phyloP scores from a whole-genome alignment of 2,888 invertebrate species.

The Acronicta leporina region DNA sequence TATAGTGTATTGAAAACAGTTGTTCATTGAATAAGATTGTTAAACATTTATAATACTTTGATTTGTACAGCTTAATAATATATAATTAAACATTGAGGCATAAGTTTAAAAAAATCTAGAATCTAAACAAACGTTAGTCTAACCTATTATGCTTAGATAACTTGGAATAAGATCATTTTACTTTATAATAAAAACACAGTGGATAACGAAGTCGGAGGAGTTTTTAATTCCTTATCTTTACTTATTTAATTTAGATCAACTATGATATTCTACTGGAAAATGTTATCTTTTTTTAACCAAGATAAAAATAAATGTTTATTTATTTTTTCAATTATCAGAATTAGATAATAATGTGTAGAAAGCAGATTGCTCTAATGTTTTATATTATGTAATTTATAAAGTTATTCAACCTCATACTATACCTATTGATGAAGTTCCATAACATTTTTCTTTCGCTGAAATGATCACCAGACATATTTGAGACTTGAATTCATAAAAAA shows the following conservation, averaged over 20 bases:
- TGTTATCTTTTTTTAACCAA: not conserved
- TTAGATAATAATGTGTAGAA: not conserved
- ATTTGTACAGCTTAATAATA: too few species aligned
- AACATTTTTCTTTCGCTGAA: conserved; percentile 86
- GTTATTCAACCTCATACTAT: conserved; percentile 58
- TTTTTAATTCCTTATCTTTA: not conserved
- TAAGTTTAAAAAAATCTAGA: not conserved
- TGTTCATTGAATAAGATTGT: too few species aligned
- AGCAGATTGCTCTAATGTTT: not conserved
- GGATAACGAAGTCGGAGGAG: too few species aligned
- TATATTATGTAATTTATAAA: conserved; percentile 2
- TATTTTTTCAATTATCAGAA: not conserved
- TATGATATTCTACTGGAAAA: not conserved
- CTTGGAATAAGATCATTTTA: too few species aligned
- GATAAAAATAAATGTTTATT: too few species aligned
- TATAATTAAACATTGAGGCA: too few species aligned
- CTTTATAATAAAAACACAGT: too few species aligned
- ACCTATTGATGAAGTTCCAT: conserved; percentile 83
- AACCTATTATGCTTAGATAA: too few species aligned
- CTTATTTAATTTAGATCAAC: not conserved
- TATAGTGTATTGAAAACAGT: not conserved
- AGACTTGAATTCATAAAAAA: conserved; percentile 40
- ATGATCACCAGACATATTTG: conserved; percentile 61
- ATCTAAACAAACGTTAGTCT: not conserved
- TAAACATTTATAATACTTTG: too few species aligned